Evolutionary conservation across 2,888 invertebrate species (phyloP).

Genomic region (Caenorhabditis afra): DNA sequence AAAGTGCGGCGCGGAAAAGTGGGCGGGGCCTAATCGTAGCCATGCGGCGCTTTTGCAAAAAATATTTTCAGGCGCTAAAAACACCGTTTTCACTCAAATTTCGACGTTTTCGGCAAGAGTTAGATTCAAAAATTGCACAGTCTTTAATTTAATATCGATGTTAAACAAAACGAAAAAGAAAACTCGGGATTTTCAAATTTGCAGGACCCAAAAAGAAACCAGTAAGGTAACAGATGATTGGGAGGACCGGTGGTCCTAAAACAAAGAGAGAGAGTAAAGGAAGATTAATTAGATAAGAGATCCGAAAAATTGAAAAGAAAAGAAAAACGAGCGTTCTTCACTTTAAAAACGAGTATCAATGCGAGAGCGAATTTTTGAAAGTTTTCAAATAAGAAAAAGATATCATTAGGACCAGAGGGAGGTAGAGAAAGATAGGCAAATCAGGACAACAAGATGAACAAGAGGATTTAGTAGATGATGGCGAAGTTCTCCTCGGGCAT

Average conservation of each 20-base stretch:
- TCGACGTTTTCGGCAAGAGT: background rate
- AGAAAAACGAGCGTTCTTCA: no score
- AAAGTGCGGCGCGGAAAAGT: conserved; percentile 41
- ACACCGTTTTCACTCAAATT: background rate
- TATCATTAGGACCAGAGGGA: background rate
- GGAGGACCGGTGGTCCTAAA: no score
- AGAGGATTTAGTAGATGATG: conserved; percentile 15
- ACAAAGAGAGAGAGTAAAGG: background rate
- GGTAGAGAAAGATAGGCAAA: background rate
- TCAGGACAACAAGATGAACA: background rate
- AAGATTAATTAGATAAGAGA: background rate
- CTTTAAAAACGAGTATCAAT: no score
- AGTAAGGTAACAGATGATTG: no score
- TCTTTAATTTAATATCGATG: background rate
- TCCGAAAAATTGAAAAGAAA: background rate
- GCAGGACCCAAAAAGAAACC: no score
- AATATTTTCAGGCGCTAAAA: background rate
- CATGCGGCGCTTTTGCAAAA: conserved; percentile 20
- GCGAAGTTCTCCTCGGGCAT: conserved; percentile 36
- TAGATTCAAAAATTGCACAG: background rate
- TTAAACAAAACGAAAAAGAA: background rate
- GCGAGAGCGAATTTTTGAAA: background rate
- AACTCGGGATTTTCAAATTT: no score
- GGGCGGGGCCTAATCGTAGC: conserved; percentile 13
- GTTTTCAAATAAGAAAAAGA: background rate